Conservation (phyloP, 1,140 invertebrate species). For the Reticulitermes speratus region DNA sequence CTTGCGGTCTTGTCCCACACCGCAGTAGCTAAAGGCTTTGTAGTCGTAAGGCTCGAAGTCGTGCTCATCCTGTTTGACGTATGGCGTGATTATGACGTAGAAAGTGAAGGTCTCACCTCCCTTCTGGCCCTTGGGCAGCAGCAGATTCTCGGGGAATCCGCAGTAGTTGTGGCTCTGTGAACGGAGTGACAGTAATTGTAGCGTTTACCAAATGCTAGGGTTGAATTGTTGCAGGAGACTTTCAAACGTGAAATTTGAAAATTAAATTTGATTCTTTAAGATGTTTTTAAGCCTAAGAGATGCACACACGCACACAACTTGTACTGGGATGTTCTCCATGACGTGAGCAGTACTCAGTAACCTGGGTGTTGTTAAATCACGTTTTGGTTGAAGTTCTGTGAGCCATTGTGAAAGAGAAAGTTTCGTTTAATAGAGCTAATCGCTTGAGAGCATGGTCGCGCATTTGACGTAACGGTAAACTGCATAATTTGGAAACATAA, state of each 20-base stretch:
- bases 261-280: not conserved
- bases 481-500: no score
- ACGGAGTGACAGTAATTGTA: not conserved
- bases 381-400: no score
- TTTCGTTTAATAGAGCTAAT: no score
- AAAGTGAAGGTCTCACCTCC: constrained; percentile 64
- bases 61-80: constrained; percentile 40
- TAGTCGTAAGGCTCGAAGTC: constrained; percentile 31
- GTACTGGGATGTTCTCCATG: no score
- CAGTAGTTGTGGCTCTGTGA: constrained; percentile 43
- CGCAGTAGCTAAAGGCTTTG: constrained; percentile 38
- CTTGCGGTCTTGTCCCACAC: constrained; percentile 36
- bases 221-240: not conserved
- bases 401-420: no score
- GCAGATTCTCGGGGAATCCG: constrained; percentile 61
- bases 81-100: constrained; percentile 56
- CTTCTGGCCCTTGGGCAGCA: constrained; percentile 65
- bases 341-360: no score
- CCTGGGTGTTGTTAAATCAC: no score
- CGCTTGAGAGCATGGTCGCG: no score
- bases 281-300: not conserved
- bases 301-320: not conserved
- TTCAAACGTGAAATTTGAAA: not conserved
- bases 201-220: not conserved
- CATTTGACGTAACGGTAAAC: no score